Percentiles rank a stretch among this genome's conserved stretches.
phyloP scores from a whole-genome alignment of 2,113 vertebrate species.

The Gadus chalcogrammus region DNA sequence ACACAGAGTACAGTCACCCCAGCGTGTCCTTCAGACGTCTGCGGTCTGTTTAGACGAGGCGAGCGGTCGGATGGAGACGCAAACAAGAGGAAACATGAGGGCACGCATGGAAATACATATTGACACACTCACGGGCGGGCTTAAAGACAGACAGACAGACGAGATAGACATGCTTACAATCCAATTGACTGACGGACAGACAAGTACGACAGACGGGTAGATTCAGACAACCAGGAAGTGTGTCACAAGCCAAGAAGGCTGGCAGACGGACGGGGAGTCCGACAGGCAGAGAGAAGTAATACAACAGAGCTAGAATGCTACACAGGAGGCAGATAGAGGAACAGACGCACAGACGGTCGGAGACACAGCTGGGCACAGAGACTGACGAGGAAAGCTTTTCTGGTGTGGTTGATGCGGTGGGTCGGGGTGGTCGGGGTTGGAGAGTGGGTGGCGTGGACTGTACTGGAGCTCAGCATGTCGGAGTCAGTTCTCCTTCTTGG shows the following conservation, averaged over 20 bases:
- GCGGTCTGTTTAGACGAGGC: constrained; percentile 41
- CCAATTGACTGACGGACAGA: constrained; percentile 10
- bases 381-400: neutral
- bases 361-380: neutral
- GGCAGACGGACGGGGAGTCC: constrained; percentile 31
- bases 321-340: neutral
- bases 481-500: constrained; percentile 45
- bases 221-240: neutral
- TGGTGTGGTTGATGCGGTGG: constrained; percentile 18
- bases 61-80: neutral
- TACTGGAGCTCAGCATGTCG: no score
- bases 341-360: neutral
- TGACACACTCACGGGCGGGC: constrained; percentile 5
- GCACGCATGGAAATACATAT: constrained; percentile 10
- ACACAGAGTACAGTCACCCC: constrained; percentile 31
- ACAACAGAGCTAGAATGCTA: constrained; percentile 22
- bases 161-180: neutral
- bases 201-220: constrained; percentile 14
- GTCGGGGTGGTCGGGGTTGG: constrained; percentile 44
- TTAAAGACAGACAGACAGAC: constrained; percentile 14
- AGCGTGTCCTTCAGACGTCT: constrained; percentile 29
- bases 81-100: constrained; percentile 24
- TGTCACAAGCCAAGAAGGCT: neutral
- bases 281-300: constrained; percentile 16
- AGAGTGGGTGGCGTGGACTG: constrained; percentile 48